Percentiles rank a stretch among this genome's conserved stretches.
Conservation (phyloP, 2,797 vertebrate genomes). For the Mus spretus region DNA sequence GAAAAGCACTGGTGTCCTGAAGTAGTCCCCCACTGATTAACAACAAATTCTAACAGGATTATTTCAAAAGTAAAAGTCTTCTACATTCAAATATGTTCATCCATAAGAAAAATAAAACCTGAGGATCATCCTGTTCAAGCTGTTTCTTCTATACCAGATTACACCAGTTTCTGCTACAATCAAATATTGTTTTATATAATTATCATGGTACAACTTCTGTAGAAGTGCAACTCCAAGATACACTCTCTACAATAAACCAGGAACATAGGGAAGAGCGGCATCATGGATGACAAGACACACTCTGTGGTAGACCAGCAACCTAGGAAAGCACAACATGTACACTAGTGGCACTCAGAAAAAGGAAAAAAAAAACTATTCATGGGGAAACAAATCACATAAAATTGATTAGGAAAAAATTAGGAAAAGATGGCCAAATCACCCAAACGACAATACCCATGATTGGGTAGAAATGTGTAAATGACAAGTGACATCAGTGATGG, state of each 20-base stretch:
- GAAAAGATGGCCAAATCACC: slow-evolving; percentile 85
- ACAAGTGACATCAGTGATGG: slow-evolving; percentile 86
- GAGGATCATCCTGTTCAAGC: slow-evolving; percentile 72
- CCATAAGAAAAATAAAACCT: slow-evolving; percentile 81
- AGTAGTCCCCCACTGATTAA: slow-evolving; percentile 79
- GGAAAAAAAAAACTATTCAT: background rate
- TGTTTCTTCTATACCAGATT: slow-evolving; percentile 66
- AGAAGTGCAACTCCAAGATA: slow-evolving; percentile 72
- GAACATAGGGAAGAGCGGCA: slow-evolving; percentile 73
- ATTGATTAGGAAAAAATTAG: slow-evolving; percentile 79
- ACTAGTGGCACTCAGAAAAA: slow-evolving; percentile 80
- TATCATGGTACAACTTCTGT: slow-evolving; percentile 75
- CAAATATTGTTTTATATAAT: slow-evolving; percentile 77
- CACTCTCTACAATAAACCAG: slow-evolving; percentile 52
- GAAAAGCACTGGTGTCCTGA: slow-evolving; percentile 79
- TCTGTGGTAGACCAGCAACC: slow-evolving; percentile 59
- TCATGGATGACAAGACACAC: slow-evolving; percentile 39
- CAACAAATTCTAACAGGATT: slow-evolving; percentile 77
- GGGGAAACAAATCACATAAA: background rate
- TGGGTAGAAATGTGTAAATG: slow-evolving; percentile 88
- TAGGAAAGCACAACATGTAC: slow-evolving; percentile 76
- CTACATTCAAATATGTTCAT: slow-evolving; percentile 75
- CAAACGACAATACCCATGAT: slow-evolving; percentile 88
- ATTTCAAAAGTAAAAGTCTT: slow-evolving; percentile 61
- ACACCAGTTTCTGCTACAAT: slow-evolving; percentile 70